These are phyloP conservation scores for Hylaeus anthracinus DNA, from an alignment of 1,140 invertebrate species.

Conservation along the genomic window DNA sequence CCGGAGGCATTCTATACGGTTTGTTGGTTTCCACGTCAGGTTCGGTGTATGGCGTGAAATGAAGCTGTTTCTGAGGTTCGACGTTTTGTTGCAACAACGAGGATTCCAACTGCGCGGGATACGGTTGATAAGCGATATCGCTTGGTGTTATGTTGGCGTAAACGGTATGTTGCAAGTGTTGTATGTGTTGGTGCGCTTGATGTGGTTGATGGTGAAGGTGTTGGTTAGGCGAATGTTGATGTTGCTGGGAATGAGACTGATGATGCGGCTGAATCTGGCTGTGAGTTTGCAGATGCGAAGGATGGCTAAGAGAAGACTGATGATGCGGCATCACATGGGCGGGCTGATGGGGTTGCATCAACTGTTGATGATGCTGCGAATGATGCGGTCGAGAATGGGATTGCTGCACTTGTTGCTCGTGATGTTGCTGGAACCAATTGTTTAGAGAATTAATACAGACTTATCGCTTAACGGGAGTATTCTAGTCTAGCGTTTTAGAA, in stretches of 20 bases:
- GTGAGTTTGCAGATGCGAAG: slow-evolving; percentile 63
- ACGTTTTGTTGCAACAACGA: slow-evolving; percentile 54
- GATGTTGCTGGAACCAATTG: slow-evolving; percentile 62
- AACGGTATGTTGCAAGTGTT: slow-evolving; percentile 62
- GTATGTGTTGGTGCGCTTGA: slow-evolving; percentile 58
- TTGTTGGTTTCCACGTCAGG: slow-evolving; percentile 64
- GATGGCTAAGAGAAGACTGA: slow-evolving; percentile 49
- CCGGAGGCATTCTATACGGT: slow-evolving; percentile 72
- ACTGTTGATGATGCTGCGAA: slow-evolving; percentile 57
- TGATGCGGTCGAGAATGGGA: slow-evolving; percentile 60
- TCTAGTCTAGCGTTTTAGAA: too few species aligned
- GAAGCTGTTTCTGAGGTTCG: slow-evolving; percentile 67
- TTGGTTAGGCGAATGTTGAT: slow-evolving; percentile 57
- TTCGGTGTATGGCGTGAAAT: slow-evolving; percentile 64
- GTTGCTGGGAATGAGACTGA: slow-evolving; percentile 45
- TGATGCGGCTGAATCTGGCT: slow-evolving; percentile 67
- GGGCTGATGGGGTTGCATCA: slow-evolving; percentile 59
- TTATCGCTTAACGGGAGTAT: too few species aligned
- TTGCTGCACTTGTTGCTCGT: slow-evolving; percentile 63
- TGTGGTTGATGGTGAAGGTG: slow-evolving; percentile 61
- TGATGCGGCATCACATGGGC: slow-evolving; percentile 52
- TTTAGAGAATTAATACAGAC: slow-evolving; percentile 7
- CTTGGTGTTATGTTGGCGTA: slow-evolving; percentile 63
- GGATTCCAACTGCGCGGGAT: slow-evolving; percentile 62
- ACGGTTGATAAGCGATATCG: slow-evolving; percentile 68